Evolutionary conservation across 2,888 invertebrate genomes (phyloP), one percentile per base, ranked within the genome.

Genomic region (Caenorhabditis sp.): DNA sequence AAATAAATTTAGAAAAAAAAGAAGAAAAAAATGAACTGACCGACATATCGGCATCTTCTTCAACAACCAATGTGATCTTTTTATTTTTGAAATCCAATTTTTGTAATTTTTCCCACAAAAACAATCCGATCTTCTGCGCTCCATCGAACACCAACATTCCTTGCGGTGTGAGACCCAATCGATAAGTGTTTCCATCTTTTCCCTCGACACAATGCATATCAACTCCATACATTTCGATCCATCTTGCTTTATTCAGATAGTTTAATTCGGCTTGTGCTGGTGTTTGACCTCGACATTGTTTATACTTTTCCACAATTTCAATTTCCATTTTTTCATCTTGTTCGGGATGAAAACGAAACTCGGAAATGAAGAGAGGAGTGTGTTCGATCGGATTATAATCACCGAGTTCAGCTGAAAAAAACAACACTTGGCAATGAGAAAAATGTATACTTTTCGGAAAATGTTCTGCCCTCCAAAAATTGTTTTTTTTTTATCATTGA

Each of bases 51-150:
- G 97, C 97, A 89, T 99, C 97, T 89, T 99, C 99, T 12, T 97
- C 95, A 2, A 99, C 97, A 57, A 97, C 93, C 64, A 99, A 90
- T 0, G 96, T 97, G 58, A 99, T 89, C 89, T 97, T 97, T 89
- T 97, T 97, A 89, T 95, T 95, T 89, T 96, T 96, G 88, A 99
- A 99, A 89, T 97, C 96, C 63, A 99, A 90, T 88, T 95, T 94
- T 75, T 95, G 95, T 84, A 99, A 97, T 91, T 97, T 97, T 1
- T 97, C 97, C 88, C 99, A 99, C 89, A 97, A 96, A 89, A 99
- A 99, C 21, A 99, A 90, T 0, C 99, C 99, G 84, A 99, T 99
- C 90, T 95, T 94, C 75, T 95, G 95, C 84, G 92, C 92, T 26
- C 94, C 95, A 89, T 99, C 99, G 89, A 97, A 99, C 8, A 99